Base-by-base conservation (phyloP, 2,113 vertebrate genomes). In the Bujurquina vittata region DNA sequence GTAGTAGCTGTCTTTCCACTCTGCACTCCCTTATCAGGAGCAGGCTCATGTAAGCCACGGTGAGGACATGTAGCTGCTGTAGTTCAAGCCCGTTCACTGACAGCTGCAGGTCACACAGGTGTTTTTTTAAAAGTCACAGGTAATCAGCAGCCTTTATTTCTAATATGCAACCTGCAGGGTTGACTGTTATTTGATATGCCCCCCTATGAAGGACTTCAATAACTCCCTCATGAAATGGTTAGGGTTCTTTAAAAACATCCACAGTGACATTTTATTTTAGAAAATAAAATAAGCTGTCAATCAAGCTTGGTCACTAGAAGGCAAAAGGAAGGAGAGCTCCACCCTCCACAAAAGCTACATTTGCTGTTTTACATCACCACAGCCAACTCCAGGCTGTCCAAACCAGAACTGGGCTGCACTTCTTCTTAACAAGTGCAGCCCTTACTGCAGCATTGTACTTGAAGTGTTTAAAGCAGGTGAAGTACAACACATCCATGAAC, bases 71-170 rank as follows among this genome's bases (percentile, higher is more conserved):
- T 46, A 26, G 40, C 20, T 35, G 3, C 79, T 80, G 56, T n/a
- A 7, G 33, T 1, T 20, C 26, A 22, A 35, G 58, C 62, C 57
- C 57, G 72, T 74, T n/a, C n/a, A 5, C 49, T 65, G 79, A 75
- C 80, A 77, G 31, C 37, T 80, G 69, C 55, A 57, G 78, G 84
- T 84, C 79, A 80, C 74, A 79, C 22, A 72, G 58, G 43, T 60
- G 62, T 7, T 40, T 23, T 1, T 22, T 63, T 79, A 43, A 2
- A 46, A 43, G 29, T 29, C 55, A 33, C 18, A 69, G n/a, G 67
- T 80, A 84, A 65, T 80, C 31, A 72, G 29, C n/a, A 74, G 60
- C 63, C 31, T 58, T 33, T 52, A 35, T 52, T 77, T 35, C 62
- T 52, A 55, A 73, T 73, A 7, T 61, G 61, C 18, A 56, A 72